Evolutionary conservation across 2,113 vertebrate species (phyloP), one percentile per base, ranked within the genome.

Genomic region (Oncorhynchus tshawytscha): DNA sequence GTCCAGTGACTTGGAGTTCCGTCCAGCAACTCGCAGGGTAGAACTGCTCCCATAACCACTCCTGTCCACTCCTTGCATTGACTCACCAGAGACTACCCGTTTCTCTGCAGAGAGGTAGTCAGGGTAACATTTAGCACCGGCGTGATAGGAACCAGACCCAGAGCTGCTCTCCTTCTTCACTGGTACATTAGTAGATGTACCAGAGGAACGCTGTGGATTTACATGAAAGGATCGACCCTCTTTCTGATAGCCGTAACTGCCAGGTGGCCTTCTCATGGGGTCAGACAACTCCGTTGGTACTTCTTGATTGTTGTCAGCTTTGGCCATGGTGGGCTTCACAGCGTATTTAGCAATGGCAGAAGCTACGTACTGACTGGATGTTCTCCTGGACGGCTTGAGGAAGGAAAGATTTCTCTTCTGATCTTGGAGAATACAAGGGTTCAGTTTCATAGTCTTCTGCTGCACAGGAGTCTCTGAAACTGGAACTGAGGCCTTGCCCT

Each of bases 301-400:
- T 1, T 69, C 81, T 16, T 78, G 77, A 67, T 72, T 73, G 31
- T 1, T 74, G 67, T 27, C 80, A 24, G 79, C 81, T 82, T 86
- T 87, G 64, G 48, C 73, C 9, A 80, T 64, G 13, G 85, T 70
- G 60, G 60, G 60, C 70, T 73, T 87, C 27, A 81, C 72, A 89
- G 84, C 89, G 25, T 94, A 90, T 88, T 91, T 96, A 80, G 91
- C 85, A 82, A 98, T 96, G 49, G 95, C 96, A 73, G 96, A 97
- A 1, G 96, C 96, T 81, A 99, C 93, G 1, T 99, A 97, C 71
- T 97, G 96, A 86, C 96, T 98, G 64, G 96, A 98, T 0, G 96
- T 98, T 88, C 96, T 94, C 71, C 94, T 94, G 1, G 94, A 91
- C 3, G 95, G 94, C 88, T 92, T 96, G 5, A 95, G 84, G 76